Evolutionary conservation across 2,797 vertebrate genomes (phyloP), one percentile per base, ranked within the genome.

Genomic region (Mormyrops boulengeri): DNA sequence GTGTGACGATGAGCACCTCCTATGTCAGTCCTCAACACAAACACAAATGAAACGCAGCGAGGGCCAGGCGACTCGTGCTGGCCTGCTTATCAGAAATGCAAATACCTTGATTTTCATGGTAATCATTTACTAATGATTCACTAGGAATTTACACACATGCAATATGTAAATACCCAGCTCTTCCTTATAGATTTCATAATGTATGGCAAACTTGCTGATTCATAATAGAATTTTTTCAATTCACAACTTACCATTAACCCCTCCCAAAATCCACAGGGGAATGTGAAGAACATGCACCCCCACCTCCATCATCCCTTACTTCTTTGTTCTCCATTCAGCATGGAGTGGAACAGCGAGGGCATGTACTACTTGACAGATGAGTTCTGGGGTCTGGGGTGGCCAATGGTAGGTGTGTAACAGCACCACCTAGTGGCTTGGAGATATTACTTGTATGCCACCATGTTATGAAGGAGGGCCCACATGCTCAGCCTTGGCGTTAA

Each of bases 121-220:
- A 62, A 62, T 62, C n/a, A 62, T 53, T 52, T 11, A 52, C 94
- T 92, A 94, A 93, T 93, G 86, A 94, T 93, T 94, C 41, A 91
- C 89, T 50, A 41, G 77, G n/a, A 50, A 82, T 60, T 85, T 84
- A 66, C 47, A 80, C 87, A 12, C 41, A 44, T 9, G 38, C 57
- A 7, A 22, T 41, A 77, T 19, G 73, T 47, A 80, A 80, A 80
- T 80, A 80, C 41, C 38, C 73, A 80, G 34, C 73, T 80, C 73
- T 73, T 38, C 66, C 38, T 44, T 47, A 80, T 44, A 47, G 73
- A 80, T 80, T 44, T 80, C 41, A 80, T n/a, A 41, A 41, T n/a
- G 38, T 41, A 49, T 17, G 50, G 22, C 84, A 14, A 26, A 30
- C 84, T 53, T 5, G n/a, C 4, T 53, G 22, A 86, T 53, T 86